Conservation (phyloP, 2,113 vertebrate genomes). For the Rissa tridactyla region DNA sequence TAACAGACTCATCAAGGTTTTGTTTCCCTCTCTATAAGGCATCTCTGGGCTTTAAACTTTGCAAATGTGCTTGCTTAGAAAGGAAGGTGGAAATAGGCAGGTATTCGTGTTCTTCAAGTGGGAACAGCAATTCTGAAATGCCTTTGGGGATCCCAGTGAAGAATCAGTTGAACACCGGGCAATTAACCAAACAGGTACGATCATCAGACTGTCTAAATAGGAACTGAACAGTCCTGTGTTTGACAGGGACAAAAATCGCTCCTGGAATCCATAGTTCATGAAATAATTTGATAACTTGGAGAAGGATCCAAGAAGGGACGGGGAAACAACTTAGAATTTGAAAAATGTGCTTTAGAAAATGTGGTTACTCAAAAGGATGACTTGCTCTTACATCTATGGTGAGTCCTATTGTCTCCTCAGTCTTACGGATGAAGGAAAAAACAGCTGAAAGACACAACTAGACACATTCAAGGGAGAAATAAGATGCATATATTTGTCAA, state of each 20-base stretch:
- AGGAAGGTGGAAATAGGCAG: not conserved
- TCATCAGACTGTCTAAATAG: not conserved
- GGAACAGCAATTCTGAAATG: not conserved
- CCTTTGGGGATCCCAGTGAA: not conserved
- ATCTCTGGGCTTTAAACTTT: not conserved
- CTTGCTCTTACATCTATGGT: not conserved
- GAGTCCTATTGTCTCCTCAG: not conserved
- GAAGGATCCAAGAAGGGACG: not conserved
- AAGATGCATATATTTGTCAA: not conserved
- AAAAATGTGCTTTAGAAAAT: not conserved
- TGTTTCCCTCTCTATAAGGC: not conserved
- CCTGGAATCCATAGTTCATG: not conserved
- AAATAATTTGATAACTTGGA: not conserved
- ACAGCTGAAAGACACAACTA: not conserved
- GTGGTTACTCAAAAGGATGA: not conserved
- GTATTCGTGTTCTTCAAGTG: not conserved
- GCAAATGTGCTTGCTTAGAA: not conserved
- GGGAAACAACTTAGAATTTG: not conserved
- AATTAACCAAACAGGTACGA: not conserved
- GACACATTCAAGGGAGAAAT: not conserved
- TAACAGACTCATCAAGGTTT: not conserved
- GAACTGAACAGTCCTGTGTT: not conserved
- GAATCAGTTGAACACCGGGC: not conserved
- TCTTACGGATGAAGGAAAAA: not conserved
- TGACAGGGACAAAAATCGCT: not conserved